Conservation (phyloP, 2,797 vertebrate species). For the Ispidina picta region DNA sequence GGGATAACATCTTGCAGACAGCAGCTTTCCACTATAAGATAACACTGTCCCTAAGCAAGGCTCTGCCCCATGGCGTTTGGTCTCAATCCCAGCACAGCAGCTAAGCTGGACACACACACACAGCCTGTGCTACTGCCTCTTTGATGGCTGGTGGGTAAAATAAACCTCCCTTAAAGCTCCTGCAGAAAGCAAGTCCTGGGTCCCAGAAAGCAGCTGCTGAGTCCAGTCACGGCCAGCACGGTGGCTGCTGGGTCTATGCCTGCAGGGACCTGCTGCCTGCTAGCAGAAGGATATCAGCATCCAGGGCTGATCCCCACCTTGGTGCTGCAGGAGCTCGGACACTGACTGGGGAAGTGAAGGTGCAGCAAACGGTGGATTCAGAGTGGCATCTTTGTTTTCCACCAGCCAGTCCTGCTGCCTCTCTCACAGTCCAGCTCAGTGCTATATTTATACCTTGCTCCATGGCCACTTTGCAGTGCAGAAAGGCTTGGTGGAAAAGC, state of each 20-base stretch:
- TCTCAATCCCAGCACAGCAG: neutral
- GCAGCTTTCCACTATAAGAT: neutral
- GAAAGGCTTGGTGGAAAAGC: conserved; percentile 46
- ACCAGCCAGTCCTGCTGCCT: neutral
- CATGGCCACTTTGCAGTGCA: neutral
- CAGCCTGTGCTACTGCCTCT: rapidly evolving
- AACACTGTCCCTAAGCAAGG: neutral
- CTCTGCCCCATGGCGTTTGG: neutral
- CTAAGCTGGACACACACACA: neutral
- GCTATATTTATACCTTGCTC: conserved; percentile 13
- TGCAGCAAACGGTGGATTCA: neutral
- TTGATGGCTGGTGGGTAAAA: neutral
- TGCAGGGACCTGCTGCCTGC: neutral
- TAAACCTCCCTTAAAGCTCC: neutral
- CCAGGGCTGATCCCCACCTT: neutral
- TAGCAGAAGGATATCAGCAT: neutral
- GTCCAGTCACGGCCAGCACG: rapidly evolving
- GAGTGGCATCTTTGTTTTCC: rapidly evolving
- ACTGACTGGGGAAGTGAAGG: neutral
- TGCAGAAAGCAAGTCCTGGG: neutral
- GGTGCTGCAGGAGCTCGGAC: neutral
- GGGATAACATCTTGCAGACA: neutral
- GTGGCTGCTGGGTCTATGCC: neutral
- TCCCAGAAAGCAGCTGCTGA: neutral
- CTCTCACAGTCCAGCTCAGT: rapidly evolving